Base-by-base conservation (phyloP, 2,888 invertebrate genomes). In the Atrina japonica region DNA sequence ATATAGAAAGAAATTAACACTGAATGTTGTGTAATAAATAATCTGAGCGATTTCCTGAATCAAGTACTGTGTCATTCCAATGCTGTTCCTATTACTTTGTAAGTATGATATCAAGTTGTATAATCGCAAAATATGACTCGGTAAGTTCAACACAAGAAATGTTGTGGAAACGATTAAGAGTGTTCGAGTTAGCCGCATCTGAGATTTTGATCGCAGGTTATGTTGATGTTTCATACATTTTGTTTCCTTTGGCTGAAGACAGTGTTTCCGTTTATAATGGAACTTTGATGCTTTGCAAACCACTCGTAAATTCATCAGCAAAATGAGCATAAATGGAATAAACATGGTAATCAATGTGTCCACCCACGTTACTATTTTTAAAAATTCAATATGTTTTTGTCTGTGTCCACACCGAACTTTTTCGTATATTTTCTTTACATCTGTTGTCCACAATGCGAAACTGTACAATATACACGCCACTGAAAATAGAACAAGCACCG, bases 121-220 rank as follows among this genome's bases (percentile, higher is more conserved):
- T 7, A 85, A 66, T 23, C 85, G 72, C 25, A 86, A 73, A 7
- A 78, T 77, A 68, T 88, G 85, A 18, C 83, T 85, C 1, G 87
- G 87, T n/a, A 88, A 70, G 60, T 84, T 86, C 6, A 88, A 73
- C 45, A 86, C 73, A 5, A 88, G 73, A 61, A 86, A 84, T 2
- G 82, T 80, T 11, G 81, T 80, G 43, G 86, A 87, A 1, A 87
- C 81, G 0, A 83, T 66, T 3, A 88, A 63, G 25, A 88, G 65
- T 45, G 85, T 86, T 43, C 83, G 70, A 1, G 83, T 85, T 3
- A 85, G 81, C 53, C 77, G 60, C 67, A 82, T 71, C 52, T 83
- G 80, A 6, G 79, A 76, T 45, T 70, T 75, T 11, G 63, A 67
- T 30, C 55, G 64, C 63, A 61, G 53, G 21, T 25, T 50, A 25